These are phyloP conservation scores for Microcaecilia unicolor DNA, from an alignment of 2,797 vertebrate genomes.

Conservation along the genomic window DNA sequence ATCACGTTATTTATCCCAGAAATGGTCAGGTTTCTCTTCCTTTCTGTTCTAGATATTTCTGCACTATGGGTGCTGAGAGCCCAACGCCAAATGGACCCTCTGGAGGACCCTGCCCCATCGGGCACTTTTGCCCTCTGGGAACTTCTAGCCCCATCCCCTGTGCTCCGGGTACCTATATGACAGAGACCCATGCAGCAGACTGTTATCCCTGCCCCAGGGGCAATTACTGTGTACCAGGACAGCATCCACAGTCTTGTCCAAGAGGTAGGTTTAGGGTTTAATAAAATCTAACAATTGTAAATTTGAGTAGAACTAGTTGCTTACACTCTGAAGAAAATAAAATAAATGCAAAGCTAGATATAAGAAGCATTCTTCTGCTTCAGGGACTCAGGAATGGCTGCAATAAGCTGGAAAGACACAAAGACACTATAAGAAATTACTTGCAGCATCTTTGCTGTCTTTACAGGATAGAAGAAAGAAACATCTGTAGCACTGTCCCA, in stretches of 20 bases:
- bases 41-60: constrained; percentile 61
- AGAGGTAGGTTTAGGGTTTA: constrained; percentile 72
- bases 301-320: no score
- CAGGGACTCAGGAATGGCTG: no score
- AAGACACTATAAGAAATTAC: no score
- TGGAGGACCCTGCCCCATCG: constrained; percentile 59
- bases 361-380: no score
- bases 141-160: constrained; percentile 51
- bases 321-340: no score
- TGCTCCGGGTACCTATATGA: constrained; percentile 60
- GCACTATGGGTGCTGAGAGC: constrained; percentile 38
- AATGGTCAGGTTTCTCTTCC: neutral
- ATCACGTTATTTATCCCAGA: no score
- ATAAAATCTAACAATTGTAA: no score
- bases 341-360: no score
- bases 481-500: no score
- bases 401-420: no score
- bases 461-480: no score
- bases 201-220: constrained; percentile 70
- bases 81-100: constrained; percentile 52
- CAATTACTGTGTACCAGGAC: constrained; percentile 64
- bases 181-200: constrained; percentile 41
- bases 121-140: constrained; percentile 65
- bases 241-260: constrained; percentile 59
- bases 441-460: no score